A percentile compares a stretch with the other conserved stretches of the same genome.
Evolutionary conservation across 2,797 vertebrate species (phyloP).

Genomic region (Mionectes olivaceus): DNA sequence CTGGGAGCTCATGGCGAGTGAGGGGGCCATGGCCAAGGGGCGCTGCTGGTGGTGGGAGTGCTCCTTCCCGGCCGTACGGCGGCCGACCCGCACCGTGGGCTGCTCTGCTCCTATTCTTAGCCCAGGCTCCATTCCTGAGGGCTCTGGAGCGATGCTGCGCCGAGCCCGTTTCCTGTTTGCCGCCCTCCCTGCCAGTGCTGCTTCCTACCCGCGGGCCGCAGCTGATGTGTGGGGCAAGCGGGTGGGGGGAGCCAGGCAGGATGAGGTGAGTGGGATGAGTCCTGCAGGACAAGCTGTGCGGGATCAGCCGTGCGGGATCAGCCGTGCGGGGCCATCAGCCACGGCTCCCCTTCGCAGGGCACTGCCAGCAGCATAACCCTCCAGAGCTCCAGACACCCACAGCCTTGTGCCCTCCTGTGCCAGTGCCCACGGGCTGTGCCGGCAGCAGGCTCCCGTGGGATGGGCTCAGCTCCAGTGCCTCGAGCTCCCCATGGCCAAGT

Average conservation of each 20-base stretch:
- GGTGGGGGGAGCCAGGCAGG: not conserved
- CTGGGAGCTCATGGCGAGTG: accelerated
- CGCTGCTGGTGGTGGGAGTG: accelerated
- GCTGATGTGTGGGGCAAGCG: not conserved
- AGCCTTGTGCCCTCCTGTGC: accelerated
- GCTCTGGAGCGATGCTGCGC: not conserved
- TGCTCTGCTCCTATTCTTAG: slow-evolving; percentile 43
- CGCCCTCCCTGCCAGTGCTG: not conserved
- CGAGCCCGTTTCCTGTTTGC: slow-evolving; percentile 43
- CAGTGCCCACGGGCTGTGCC: not conserved
- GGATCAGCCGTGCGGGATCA: not conserved
- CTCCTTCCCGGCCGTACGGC: not conserved
- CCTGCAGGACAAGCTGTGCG: too few species aligned
- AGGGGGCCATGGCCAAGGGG: not conserved
- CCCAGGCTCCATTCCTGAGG: not conserved
- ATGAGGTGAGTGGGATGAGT: not conserved
- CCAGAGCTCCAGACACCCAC: accelerated
- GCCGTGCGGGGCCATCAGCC: accelerated
- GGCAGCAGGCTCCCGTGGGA: not conserved
- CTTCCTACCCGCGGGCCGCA: not conserved
- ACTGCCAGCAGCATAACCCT: not conserved
- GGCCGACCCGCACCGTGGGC: not conserved
- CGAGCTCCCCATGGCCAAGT: accelerated
- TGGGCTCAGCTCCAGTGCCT: not conserved
- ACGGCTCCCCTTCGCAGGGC: accelerated